Percentiles rank a stretch among this genome's conserved stretches.
phyloP scores from a whole-genome alignment of 2,888 invertebrate species.

The Xestoiulus laeticollis region DNA sequence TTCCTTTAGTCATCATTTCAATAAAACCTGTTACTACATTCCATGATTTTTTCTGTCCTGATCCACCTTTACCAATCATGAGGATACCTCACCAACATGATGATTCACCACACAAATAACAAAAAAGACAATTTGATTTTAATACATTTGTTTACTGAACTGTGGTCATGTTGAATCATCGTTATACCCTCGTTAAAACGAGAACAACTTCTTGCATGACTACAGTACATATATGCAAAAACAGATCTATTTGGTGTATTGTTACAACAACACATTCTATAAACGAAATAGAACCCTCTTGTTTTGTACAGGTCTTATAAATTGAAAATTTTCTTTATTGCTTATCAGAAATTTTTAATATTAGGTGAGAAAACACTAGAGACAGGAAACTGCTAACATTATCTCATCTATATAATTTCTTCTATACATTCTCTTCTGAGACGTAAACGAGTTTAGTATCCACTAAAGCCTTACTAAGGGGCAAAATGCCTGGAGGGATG shows the following conservation, averaged over 20 bases:
- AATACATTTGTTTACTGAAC: not conserved
- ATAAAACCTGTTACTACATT: too few relatives aligned
- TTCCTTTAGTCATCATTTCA: too few relatives aligned
- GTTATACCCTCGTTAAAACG: not conserved
- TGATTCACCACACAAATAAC: not conserved
- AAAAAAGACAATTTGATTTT: not conserved
- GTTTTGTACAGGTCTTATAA: not conserved
- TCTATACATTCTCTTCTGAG: not conserved
- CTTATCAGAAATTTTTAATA: not conserved
- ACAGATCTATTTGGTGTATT: too few relatives aligned
- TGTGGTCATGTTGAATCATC: not conserved
- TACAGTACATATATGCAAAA: not conserved
- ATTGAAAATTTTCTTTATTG: not conserved
- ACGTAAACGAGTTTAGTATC: not conserved
- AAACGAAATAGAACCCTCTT: too few relatives aligned
- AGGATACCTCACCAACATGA: not conserved
- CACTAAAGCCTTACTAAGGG: not conserved
- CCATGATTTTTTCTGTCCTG: too few relatives aligned
- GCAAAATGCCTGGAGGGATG: not conserved
- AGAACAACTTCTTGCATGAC: not conserved
- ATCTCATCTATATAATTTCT: not conserved
- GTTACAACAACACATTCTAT: too few relatives aligned
- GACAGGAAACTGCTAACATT: slow-evolving; percentile 1
- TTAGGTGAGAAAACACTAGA: slow-evolving; percentile 1
- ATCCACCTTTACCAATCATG: too few relatives aligned